Base-by-base conservation (phyloP, 2,888 invertebrate genomes). In the Lochmaea capreae region DNA sequence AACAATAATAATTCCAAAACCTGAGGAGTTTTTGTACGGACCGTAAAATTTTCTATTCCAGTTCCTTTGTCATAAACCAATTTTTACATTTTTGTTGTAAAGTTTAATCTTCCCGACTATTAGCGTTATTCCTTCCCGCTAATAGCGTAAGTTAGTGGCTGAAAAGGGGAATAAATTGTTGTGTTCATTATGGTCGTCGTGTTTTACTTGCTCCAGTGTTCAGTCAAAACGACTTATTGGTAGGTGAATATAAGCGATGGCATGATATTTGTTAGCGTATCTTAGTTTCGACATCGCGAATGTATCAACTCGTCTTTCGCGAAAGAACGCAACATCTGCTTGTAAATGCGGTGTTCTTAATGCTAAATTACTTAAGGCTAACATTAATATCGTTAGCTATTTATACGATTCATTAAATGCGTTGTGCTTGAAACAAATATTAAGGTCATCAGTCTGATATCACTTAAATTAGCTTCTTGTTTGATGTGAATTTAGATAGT, bases 181-280 rank as follows among this genome's bases (percentile, higher is more conserved):
- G 78, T 79, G 83, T 83, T 83, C 83, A 83, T 83, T 83, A 83
- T 81, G 82, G 81, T 79, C 81, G 80, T 81, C 81, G 82, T 81
- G 81, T 82, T 77, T 81, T 79, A 81, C 80, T 78, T 78, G 81
- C 79, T 81, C 77, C 80, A 79, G 80, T 80, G 81, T 79, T 79
- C 77, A 80, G 77, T 80, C 78, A 79, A 79, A 79, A 80, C 80
- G 79, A 83, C 81, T 81, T 81, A 83, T 81, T 79, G 81, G 80
- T 76, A 77, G 76, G 78, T 76, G 78, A 78, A 69, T 76, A 76
- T 79, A 73, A 72, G 73, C 76, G 79, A 80, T 79, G 79, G 72
- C 74, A 78, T 78, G 78, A 78, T 78, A 81, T 81, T 81, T 79
- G 80, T 78, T 77, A 76, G 75, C 78, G 79, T 81, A 80, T 82